Base-by-base conservation (phyloP, 2,797 vertebrate genomes). In the Thaleichthys pacificus region DNA sequence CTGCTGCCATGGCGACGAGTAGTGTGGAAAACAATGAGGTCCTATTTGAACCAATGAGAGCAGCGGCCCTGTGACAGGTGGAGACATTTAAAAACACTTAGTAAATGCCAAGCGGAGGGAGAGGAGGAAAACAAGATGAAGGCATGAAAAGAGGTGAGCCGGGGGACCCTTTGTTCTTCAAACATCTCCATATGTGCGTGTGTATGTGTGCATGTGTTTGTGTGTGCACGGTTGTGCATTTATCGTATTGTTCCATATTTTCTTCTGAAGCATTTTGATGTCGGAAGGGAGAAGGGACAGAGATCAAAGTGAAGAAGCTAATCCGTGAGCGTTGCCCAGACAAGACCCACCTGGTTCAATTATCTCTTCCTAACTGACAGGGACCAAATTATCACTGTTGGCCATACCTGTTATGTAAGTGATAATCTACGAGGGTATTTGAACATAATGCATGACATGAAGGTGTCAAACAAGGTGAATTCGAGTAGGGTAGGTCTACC, bases 341-440 rank as follows among this genome's bases (percentile, higher is more conserved):
- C 72, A 76, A 74, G 71, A 72, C 73, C 79, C 77, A 80, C 80
- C 78, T 80, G 80, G 73, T 79, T 82, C 74, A 79, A 74, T 81
- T 75, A 76, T 64, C 72, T 76, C 73, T 77, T 76, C 73, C 72
- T 82, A 69, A 19, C n/a, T 65, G 61, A 32, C 32, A 38, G 21
- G 14, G 63, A 65, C 9, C 35, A 65, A 65, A 21, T 47, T 47
- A 47, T 14, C 42, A 3, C 42, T 12, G 42, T 47, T 47, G 42
- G 42, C 42, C 42, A 47, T 47, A 47, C 42, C 11, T 47, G 42
- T 47, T 47, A 11, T 14, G 42, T 14, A 47, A 47, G 42, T 47
- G 42, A 47, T 47, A 47, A 47, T 47, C 42, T 47, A 12, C 11
- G 11, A 11, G 38, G 38, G 11, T 7, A 42, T 42, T 42, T 42